phyloP scores from a whole-genome alignment of 92 coral and sea anemone species.

The Umimayanthus chanpuru region DNA sequence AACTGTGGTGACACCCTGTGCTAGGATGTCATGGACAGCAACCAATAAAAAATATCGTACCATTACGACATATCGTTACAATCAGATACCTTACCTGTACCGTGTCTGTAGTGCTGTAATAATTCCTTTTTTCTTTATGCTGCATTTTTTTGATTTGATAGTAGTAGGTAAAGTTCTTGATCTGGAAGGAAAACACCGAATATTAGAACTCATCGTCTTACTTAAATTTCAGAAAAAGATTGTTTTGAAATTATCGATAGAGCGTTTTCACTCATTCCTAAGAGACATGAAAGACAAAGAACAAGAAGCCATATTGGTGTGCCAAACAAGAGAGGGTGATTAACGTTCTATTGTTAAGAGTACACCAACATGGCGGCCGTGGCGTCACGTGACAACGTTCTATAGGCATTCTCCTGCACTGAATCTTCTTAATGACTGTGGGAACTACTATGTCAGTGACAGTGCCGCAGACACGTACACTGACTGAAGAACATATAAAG shows the following conservation, averaged over 20 bases:
- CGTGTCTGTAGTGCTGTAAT: conserved; percentile 96
- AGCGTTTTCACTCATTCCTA: too few relatives aligned
- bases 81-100: conserved; percentile 72
- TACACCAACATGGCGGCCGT: too few relatives aligned
- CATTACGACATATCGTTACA: background rate
- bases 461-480: too few relatives aligned
- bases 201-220: background rate
- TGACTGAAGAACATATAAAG: too few relatives aligned
- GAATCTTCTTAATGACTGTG: background rate
- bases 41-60: conserved; percentile 5
- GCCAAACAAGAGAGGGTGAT: too few relatives aligned
- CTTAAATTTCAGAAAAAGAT: background rate
- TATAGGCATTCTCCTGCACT: background rate
- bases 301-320: too few relatives aligned
- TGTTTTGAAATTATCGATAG: too few relatives aligned
- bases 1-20: background rate
- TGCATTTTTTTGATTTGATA: conserved; percentile 73
- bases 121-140: conserved; percentile 83
- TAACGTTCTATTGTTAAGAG: too few relatives aligned
- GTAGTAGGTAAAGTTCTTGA: conserved; percentile 74
- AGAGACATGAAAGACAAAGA: too few relatives aligned
- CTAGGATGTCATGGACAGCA: background rate
- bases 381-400: too few relatives aligned
- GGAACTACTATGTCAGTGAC: too few relatives aligned
- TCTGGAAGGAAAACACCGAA: conserved; percentile 43